Base-by-base conservation (phyloP, 2,888 invertebrate genomes). In the Opisthograptis luteolata region DNA sequence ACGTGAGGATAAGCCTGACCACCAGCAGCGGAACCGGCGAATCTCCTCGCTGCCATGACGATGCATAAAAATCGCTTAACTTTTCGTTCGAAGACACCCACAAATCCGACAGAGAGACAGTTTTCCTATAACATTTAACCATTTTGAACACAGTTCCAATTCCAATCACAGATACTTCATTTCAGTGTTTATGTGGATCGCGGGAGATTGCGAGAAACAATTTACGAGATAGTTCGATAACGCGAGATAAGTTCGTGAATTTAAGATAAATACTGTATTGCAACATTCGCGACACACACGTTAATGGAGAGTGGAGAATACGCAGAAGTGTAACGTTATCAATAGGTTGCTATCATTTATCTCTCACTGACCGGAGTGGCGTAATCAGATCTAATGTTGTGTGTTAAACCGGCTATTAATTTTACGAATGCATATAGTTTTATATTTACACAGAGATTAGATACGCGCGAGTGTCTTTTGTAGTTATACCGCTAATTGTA, bases 31-130 rank as follows among this genome's bases (percentile, higher is more conserved):
- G 85, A 14, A 84, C 48, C 5, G 85, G 67, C 0, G 86, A 82
- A 9, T 87, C 87, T 28, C 87, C 86, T 9, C 74, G 76, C 68
- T 89, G 88, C 87, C 87, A 89, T 81, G 88, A 80, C 60, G 84
- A 83, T 32, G 82, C 68, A 56, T 81, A 82, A 61, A 89, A 90
- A 61, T 90, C 86, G 60, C 83, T 87, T 28, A 79, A 40, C 60
- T 66, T 79, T 14, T 84, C 86, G 58, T 84, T 72, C 7, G 76
- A 70, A 3, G 80, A 70, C 58, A 90, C 86, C 89, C 88, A 88
- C 44, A 86, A 64, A 46, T 81, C 76, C 59, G 86, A 77, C 10
- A 82, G 50, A 31, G 76, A 61, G 3, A 81, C 57, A 57, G 55
- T 66, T 64, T 78, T 81, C 73, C 79, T 84, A 74, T 70, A 79